Conservation (phyloP, 2,888 invertebrate genomes). For the Apodemia zela region DNA sequence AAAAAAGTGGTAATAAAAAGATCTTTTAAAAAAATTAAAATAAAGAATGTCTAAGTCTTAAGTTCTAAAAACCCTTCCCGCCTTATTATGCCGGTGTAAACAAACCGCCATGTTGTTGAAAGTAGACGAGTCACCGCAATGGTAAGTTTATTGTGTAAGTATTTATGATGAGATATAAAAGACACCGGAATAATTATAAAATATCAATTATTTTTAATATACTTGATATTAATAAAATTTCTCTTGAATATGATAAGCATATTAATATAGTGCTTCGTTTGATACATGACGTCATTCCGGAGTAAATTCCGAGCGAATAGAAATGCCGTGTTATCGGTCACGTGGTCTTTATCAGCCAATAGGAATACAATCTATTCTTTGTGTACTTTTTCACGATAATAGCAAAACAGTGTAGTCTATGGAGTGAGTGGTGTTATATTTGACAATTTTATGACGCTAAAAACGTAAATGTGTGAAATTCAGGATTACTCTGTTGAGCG, state of each 20-base stretch:
- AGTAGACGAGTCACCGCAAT: conserved; percentile 48
- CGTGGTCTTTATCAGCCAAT: conserved; percentile 78
- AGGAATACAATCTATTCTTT: conserved; percentile 70
- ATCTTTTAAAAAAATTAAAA: conserved; percentile 13
- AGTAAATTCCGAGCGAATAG: conserved; percentile 59
- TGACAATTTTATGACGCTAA: conserved; percentile 75
- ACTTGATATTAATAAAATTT: background rate
- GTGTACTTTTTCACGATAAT: conserved; percentile 76
- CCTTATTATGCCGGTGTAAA: conserved; percentile 80
- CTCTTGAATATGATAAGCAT: conserved; percentile 4
- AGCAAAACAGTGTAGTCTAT: conserved; percentile 77
- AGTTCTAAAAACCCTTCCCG: conserved; percentile 58
- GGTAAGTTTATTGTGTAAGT: conserved; percentile 49
- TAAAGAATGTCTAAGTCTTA: conserved; percentile 22
- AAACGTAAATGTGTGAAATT: conserved; percentile 84
- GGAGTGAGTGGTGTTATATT: conserved; percentile 78
- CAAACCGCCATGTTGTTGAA: conserved; percentile 79
- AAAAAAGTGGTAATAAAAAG: conserved; percentile 1
- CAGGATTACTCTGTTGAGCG: conserved; percentile 85
- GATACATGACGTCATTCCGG: conserved; percentile 52
- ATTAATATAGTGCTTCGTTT: conserved; percentile 37
- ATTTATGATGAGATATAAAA: conserved; percentile 6
- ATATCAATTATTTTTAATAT: conserved; percentile 2
- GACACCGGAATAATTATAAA: conserved; percentile 12
- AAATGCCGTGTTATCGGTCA: conserved; percentile 52